Conservation (phyloP, 2,113 vertebrate genomes). For the Malurus cyaneus region DNA sequence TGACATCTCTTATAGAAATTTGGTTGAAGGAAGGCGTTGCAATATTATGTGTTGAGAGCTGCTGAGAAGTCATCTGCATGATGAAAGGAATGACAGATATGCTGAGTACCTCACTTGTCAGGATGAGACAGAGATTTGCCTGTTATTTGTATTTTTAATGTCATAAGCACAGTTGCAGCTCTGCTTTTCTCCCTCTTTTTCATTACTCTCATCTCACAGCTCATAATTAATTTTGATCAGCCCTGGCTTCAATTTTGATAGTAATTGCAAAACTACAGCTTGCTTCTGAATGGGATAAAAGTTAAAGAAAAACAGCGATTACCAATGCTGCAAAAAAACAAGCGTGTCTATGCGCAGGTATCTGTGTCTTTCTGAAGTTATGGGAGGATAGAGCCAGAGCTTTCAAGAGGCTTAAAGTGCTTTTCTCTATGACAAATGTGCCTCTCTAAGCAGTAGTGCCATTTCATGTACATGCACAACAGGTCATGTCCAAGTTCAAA, state of each 20-base stretch:
- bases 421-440: not conserved
- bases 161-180: not conserved
- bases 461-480: not conserved
- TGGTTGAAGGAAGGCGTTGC: not conserved
- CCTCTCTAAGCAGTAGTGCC: not conserved
- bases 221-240: slow-evolving; percentile 11
- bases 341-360: not conserved
- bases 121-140: not conserved
- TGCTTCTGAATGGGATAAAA: not conserved
- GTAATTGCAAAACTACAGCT: not conserved
- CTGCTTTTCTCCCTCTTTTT: not conserved
- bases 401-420: not conserved
- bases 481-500: not conserved
- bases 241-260: not conserved
- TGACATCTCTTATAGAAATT: not conserved
- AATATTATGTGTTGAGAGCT: not conserved
- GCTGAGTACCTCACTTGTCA: not conserved
- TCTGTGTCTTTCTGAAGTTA: not conserved
- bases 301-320: not conserved
- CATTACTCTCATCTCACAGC: not conserved
- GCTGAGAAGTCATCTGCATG: not conserved
- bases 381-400: rapidly evolving
- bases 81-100: not conserved
- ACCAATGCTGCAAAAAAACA: not conserved
- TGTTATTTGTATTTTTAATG: not conserved